Evolutionary conservation across 2,797 vertebrate species (phyloP), one percentile per base, ranked within the genome.

Genomic region (Eulemur albifrons): DNA sequence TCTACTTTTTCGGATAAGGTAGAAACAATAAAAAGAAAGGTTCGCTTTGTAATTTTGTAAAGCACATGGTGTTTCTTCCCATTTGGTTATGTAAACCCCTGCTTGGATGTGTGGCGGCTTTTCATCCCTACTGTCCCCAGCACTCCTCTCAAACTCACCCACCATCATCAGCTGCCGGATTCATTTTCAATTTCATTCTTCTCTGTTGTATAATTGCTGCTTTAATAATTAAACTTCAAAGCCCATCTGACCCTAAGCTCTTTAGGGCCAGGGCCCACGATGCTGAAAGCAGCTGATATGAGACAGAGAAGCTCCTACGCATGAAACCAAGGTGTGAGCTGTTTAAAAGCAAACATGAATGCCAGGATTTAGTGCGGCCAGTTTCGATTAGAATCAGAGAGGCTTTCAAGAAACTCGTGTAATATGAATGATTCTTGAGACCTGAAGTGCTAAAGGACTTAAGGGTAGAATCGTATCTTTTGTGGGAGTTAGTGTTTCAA

Each of bases 151-250:
- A 7, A 77, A 52, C 54, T 95, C 75, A 93, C 63, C 50, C 14
- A 8, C 57, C 43, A 27, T 59, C 40, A 11, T 59, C 40, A 11
- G 25, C 38, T 54, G n/a, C 88, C 81, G 63, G 79, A 80, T 81
- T 94, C 65, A 57, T 89, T 96, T 94, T 69, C 50, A 79, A 20
- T 96, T 87, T 90, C 45, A 38, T 35, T 94, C 81, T 94, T 88
- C 81, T 79, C 54, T 4, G 43, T 90, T 92, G 52, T 76, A 38
- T 95, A 96, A 97, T 85, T 95, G 63, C 59, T 89, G 85, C 65
- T 95, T 97, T 96, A 95, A 92, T 96, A 95, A 96, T 96, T 97
- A 96, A 97, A 87, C 86, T 86, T 93, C 86, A 83, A 96, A 95
- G 79, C 52, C 48, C 35, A 61, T 70, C 72, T 63, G 83, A 96